Percentiles rank a stretch among this genome's conserved stretches.
These are phyloP conservation scores for Dryoscopus gambensis DNA, from an alignment of 2,113 vertebrate species.

Conservation along the genomic window DNA sequence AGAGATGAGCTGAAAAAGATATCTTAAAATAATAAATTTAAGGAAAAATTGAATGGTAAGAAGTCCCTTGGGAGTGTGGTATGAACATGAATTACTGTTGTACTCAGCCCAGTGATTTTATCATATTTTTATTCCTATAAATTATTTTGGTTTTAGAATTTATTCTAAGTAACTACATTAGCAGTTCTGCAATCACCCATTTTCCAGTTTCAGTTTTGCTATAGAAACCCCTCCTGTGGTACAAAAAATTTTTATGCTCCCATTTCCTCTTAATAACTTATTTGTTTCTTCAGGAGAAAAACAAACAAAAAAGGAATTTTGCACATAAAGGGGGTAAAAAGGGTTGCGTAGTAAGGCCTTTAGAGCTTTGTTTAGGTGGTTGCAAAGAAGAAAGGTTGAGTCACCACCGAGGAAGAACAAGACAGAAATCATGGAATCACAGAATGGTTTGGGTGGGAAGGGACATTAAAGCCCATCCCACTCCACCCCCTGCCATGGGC, in stretches of 20 bases:
- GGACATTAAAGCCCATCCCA: accelerated
- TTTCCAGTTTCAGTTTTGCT: neutral
- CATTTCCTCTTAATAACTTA: neutral
- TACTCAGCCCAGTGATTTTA: neutral
- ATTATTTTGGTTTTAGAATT: neutral
- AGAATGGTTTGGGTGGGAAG: neutral
- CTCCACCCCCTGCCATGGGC: neutral
- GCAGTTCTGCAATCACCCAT: neutral
- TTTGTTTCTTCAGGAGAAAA: neutral
- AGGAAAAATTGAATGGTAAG: neutral
- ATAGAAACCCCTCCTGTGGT: neutral
- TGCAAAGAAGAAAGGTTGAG: neutral
- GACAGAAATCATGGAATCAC: neutral
- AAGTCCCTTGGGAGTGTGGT: neutral
- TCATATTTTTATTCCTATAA: neutral
- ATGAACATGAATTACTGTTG: neutral
- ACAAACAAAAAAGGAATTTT: neutral
- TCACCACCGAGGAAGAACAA: neutral
- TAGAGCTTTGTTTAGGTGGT: neutral
- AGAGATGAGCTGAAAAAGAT: neutral
- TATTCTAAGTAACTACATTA: neutral
- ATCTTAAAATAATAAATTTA: neutral
- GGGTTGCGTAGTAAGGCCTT: neutral
- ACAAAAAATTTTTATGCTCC: neutral
- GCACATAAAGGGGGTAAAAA: neutral